Percentiles rank a stretch among this genome's conserved stretches.
These are phyloP conservation scores for Notothenia coriiceps DNA, from an alignment of 2,113 vertebrate genomes.

Conservation along the genomic window DNA sequence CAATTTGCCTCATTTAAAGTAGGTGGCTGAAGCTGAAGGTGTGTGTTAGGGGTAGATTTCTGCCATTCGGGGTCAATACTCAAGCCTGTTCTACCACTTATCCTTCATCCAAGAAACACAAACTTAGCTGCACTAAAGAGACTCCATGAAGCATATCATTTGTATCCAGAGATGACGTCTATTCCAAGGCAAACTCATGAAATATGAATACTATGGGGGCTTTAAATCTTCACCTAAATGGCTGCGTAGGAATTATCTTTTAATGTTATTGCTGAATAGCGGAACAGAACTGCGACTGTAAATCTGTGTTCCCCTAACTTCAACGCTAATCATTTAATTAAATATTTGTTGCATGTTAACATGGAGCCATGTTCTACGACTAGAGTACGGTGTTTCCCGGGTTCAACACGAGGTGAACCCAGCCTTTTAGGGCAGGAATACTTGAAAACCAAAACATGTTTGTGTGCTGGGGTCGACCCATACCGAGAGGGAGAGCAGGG, in stretches of 20 bases:
- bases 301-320: slow-evolving; percentile 25
- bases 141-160: slow-evolving; percentile 45
- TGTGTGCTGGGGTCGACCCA: slow-evolving; percentile 24
- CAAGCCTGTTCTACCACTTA: slow-evolving; percentile 41
- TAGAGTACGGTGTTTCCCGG: background rate
- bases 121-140: slow-evolving; percentile 44
- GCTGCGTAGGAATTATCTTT: slow-evolving; percentile 26
- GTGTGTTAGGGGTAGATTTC: slow-evolving; percentile 17
- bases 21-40: slow-evolving; percentile 38
- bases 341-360: slow-evolving; percentile 1
- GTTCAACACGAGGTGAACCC: slow-evolving; percentile 13
- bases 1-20: slow-evolving; percentile 46
- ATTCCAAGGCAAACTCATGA: slow-evolving; percentile 39
- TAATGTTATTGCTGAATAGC: slow-evolving; percentile 15
- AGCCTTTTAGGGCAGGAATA: slow-evolving; percentile 46
- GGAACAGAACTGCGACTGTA: slow-evolving; percentile 5
- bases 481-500: background rate
- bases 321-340: slow-evolving; percentile 17
- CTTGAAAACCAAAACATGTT: slow-evolving; percentile 48
- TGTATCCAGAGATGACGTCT: slow-evolving; percentile 28
- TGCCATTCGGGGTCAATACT: slow-evolving; percentile 4
- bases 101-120: slow-evolving; percentile 59
- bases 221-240: slow-evolving; percentile 51
- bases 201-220: slow-evolving; percentile 38
- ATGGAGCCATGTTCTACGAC: background rate